Conservation (phyloP, 2,797 vertebrate genomes). For the Myotis daubentonii region DNA sequence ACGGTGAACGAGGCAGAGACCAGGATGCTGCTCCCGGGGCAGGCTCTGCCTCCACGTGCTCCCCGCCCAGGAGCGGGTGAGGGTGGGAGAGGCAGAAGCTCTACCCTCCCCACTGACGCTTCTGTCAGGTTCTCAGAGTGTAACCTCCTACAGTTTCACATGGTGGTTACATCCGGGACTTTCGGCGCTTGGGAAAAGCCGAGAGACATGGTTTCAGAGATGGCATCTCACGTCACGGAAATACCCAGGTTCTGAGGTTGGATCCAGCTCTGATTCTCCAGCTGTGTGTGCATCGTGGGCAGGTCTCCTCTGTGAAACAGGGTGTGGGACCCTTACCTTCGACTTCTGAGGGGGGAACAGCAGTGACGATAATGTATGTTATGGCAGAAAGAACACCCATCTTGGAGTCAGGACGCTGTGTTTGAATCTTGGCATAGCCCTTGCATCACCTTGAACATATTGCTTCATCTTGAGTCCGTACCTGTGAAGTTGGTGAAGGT, state of each 20-base stretch:
- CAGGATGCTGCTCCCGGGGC: neutral
- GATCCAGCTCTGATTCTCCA: neutral
- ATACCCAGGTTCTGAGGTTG: neutral
- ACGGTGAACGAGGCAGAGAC: neutral
- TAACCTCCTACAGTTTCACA: neutral
- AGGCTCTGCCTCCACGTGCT: neutral
- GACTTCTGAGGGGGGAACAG: neutral
- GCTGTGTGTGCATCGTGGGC: neutral
- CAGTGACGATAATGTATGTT: no score
- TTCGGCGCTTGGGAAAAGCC: neutral
- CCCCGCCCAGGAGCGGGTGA: neutral
- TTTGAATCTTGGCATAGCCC: neutral
- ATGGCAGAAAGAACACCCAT: neutral
- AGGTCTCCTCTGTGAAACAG: neutral
- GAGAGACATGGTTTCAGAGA: neutral
- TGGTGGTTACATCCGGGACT: neutral
- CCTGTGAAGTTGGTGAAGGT: conserved; percentile 4
- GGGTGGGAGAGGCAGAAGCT: neutral
- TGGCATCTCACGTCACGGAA: neutral
- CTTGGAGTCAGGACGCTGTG: neutral
- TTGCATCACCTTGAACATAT: conserved; percentile 3
- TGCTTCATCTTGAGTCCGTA: neutral
- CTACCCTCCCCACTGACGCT: neutral
- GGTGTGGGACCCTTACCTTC: neutral
- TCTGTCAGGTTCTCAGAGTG: neutral